Evolutionary conservation across 2,888 invertebrate genomes (phyloP).

Genomic region (Anthrax anthrax): DNA sequence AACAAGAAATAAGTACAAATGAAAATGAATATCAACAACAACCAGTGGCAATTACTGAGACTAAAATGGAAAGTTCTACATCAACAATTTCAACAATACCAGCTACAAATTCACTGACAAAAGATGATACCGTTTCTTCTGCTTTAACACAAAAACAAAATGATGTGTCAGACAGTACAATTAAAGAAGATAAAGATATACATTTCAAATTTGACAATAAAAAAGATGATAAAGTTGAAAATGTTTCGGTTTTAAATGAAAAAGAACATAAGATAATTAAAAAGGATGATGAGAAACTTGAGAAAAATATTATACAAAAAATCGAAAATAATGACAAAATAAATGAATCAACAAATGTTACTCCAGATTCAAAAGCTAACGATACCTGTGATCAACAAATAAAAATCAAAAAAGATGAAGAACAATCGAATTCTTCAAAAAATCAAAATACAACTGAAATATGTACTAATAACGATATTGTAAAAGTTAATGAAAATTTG

Average conservation of each 20-base stretch:
- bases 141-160: too few species aligned
- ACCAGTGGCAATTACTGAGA: background rate
- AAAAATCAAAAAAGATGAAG: background rate
- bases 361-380: too few species aligned
- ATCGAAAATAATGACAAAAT: background rate
- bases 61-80: background rate
- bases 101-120: background rate
- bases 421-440: background rate
- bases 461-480: conserved; percentile 6
- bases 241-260: too few species aligned
- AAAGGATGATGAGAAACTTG: too few species aligned
- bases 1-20: too few species aligned
- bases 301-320: too few species aligned
- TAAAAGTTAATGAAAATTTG: conserved; percentile 13
- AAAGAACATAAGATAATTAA: too few species aligned
- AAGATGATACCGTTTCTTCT: background rate
- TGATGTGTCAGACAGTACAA: background rate
- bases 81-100: background rate
- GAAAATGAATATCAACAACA: too few species aligned
- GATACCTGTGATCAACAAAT: too few species aligned
- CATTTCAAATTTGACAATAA: too few species aligned
- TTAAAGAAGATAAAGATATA: background rate
- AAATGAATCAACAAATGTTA: too few species aligned
- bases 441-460: background rate
- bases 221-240: too few species aligned